A percentile compares a stretch with the other conserved stretches of the same genome.
Conservation (phyloP, 2,797 vertebrate genomes). For the Alcedo atthis region DNA sequence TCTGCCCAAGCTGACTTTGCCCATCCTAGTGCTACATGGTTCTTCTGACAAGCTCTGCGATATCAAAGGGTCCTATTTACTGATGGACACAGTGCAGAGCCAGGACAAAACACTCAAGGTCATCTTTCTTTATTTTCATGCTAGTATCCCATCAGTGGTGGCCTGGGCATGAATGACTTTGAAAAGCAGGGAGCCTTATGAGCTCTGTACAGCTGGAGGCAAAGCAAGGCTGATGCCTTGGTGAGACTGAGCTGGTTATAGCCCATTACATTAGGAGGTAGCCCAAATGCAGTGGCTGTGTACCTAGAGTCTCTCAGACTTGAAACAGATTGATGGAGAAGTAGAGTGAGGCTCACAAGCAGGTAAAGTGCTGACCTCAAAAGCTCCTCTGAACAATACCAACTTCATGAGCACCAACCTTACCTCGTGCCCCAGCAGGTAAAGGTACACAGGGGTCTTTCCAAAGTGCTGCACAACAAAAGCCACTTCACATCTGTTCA, state of each 20-base stretch:
- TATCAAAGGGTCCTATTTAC: slow-evolving; percentile 88
- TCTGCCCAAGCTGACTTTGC: slow-evolving; percentile 87
- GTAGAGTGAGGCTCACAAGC: not conserved
- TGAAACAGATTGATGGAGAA: not conserved
- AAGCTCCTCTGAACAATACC: not conserved
- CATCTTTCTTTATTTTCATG: not conserved
- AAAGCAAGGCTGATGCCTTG: not conserved
- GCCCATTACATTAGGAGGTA: not conserved
- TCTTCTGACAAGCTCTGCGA: slow-evolving; percentile 91
- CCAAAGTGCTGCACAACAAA: not conserved
- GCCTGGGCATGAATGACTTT: not conserved
- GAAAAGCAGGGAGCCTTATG: not conserved
- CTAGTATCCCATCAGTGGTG: not conserved
- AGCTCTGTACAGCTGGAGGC: not conserved
- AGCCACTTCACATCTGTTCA: slow-evolving; percentile 20
- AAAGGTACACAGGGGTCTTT: not conserved
- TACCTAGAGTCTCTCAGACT: not conserved
- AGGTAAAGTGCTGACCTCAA: not conserved
- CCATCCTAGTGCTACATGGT: slow-evolving; percentile 92
- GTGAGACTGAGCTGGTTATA: not conserved
- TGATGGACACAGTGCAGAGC: slow-evolving; percentile 87
- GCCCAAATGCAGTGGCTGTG: not conserved
- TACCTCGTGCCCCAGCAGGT: not conserved
- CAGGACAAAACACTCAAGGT: slow-evolving; percentile 95
- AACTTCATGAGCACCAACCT: not conserved